These are phyloP conservation scores for Andrena bucephala DNA, from an alignment of 2,888 invertebrate genomes.

Conservation along the genomic window DNA sequence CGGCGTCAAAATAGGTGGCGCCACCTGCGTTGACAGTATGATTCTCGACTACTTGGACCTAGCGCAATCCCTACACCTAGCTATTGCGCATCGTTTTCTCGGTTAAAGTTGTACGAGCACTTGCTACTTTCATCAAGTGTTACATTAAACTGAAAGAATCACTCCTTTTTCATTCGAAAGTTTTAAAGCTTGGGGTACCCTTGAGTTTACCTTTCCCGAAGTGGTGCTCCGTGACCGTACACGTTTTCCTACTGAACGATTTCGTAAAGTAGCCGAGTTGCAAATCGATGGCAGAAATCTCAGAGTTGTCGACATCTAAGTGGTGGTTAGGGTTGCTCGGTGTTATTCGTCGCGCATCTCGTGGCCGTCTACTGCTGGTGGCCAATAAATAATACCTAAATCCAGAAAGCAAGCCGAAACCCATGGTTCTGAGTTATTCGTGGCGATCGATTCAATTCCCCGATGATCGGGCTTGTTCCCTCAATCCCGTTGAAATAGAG, in stretches of 20 bases:
- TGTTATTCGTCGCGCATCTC: background rate
- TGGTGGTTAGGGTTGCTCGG: background rate
- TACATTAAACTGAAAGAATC: too few species aligned
- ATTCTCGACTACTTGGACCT: too few species aligned
- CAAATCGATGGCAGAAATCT: conserved; percentile 10
- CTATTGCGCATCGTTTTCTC: too few species aligned
- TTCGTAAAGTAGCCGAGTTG: background rate
- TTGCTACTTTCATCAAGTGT: too few species aligned
- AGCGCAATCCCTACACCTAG: too few species aligned
- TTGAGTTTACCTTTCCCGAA: background rate
- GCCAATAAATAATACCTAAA: conserved; percentile 6
- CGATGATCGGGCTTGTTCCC: background rate
- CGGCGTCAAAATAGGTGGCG: background rate
- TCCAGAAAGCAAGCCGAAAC: background rate
- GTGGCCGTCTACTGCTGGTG: background rate
- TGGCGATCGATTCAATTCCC: conserved; percentile 11
- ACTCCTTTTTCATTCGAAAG: too few species aligned
- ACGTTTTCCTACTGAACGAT: background rate
- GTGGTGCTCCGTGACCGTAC: background rate
- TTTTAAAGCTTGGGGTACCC: too few species aligned
- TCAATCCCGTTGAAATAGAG: background rate
- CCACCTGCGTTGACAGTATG: background rate
- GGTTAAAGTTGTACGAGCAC: too few species aligned
- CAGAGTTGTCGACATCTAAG: background rate
- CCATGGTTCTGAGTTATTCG: background rate